Evolutionary conservation across 2,888 invertebrate genomes (phyloP).

Genomic region (Tolmerus cingulatus): DNA sequence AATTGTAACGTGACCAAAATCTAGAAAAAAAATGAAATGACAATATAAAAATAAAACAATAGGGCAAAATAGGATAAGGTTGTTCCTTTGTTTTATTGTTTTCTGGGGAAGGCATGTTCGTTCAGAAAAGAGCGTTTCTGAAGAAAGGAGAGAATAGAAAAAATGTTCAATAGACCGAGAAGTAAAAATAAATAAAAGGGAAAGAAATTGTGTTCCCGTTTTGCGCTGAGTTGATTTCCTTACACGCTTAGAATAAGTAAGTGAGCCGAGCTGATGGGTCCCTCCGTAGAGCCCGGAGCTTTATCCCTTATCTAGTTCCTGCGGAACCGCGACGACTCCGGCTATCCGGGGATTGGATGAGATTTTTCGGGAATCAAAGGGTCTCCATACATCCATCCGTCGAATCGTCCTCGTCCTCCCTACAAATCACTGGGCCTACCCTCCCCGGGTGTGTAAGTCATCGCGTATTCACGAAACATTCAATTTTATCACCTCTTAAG

Average conservation of each 20-base stretch:
- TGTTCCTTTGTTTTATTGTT: too few species aligned
- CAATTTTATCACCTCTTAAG: slow-evolving; percentile 18
- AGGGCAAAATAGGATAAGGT: background rate
- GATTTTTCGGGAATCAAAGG: background rate
- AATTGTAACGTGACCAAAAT: background rate
- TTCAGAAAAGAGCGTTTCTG: background rate
- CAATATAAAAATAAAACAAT: background rate
- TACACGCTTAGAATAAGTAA: slow-evolving; percentile 3
- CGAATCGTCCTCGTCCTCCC: background rate
- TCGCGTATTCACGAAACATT: background rate
- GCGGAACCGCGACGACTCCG: too few species aligned
- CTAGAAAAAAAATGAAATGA: background rate
- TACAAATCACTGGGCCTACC: background rate
- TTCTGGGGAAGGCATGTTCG: too few species aligned
- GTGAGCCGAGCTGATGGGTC: background rate
- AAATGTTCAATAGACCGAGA: background rate
- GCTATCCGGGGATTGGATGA: background rate
- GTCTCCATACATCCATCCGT: background rate
- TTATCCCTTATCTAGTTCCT: background rate
- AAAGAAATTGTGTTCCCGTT: background rate
- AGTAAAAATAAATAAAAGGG: background rate
- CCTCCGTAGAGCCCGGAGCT: background rate
- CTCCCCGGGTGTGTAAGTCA: background rate
- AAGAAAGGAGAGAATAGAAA: background rate
- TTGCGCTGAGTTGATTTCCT: background rate